phyloP scores from a whole-genome alignment of 2,797 vertebrate genomes.

The Labeo calbasu region DNA sequence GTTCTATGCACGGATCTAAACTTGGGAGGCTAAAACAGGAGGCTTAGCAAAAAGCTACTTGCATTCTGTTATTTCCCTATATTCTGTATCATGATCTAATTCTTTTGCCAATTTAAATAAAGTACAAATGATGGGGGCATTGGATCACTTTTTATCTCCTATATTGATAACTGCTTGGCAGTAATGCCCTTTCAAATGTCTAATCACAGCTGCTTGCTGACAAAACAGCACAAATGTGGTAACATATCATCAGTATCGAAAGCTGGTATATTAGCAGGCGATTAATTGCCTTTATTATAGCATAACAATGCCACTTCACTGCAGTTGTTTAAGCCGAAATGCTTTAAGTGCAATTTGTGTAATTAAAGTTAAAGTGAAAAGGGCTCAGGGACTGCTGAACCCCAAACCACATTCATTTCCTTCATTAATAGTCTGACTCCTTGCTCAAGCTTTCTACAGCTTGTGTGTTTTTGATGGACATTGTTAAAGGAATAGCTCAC shows the following conservation, averaged over 20 bases:
- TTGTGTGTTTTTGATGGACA: slow-evolving; percentile 2
- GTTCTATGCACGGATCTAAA: neutral
- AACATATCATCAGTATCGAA: neutral
- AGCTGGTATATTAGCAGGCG: neutral
- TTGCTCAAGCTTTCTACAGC: slow-evolving; percentile 21
- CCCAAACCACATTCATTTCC: slow-evolving; percentile 40
- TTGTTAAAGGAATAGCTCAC: neutral
- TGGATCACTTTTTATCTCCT: neutral
- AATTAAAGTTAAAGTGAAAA: slow-evolving; percentile 58
- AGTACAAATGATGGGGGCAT: neutral
- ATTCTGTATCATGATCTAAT: neutral
- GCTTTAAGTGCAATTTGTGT: slow-evolving; percentile 52
- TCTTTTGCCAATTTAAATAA: neutral
- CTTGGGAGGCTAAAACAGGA: neutral
- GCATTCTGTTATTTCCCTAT: neutral
- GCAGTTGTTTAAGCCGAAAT: slow-evolving; percentile 49
- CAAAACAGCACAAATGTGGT: slow-evolving; percentile 16
- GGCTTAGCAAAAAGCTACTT: neutral
- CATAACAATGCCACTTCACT: slow-evolving; percentile 50
- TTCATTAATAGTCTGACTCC: slow-evolving; percentile 63
- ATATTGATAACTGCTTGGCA: neutral
- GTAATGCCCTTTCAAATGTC: neutral
- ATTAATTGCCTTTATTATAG: slow-evolving; percentile 58
- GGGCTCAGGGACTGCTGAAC: slow-evolving; percentile 49
- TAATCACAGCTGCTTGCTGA: neutral